Evolutionary conservation across 2,113 vertebrate genomes (phyloP).

Genomic region (Clarias gariepinus): DNA sequence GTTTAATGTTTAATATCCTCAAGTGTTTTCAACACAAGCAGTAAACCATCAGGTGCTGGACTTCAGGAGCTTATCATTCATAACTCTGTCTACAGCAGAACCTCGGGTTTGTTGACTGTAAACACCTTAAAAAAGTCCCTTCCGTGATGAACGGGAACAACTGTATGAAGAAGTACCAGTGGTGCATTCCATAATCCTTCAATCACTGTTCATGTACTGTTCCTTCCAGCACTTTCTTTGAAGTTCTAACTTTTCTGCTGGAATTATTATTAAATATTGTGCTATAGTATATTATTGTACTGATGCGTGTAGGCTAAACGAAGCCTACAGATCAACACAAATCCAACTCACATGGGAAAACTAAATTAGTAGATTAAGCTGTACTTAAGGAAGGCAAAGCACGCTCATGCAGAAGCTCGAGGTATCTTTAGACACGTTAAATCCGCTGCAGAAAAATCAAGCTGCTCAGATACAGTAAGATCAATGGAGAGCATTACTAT

Average conservation of each 20-base stretch:
- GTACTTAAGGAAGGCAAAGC: slow-evolving; percentile 63
- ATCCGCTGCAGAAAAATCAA: not conserved
- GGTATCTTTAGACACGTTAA: slow-evolving; percentile 39
- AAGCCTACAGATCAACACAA: slow-evolving; percentile 7
- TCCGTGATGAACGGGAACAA: slow-evolving; percentile 40
- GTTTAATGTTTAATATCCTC: not conserved
- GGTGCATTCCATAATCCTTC: not conserved
- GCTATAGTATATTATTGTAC: not conserved
- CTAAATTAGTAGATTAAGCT: slow-evolving; percentile 67
- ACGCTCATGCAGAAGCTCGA: slow-evolving; percentile 41
- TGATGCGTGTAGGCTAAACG: not conserved
- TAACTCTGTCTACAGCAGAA: slow-evolving; percentile 24
- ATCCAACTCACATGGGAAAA: slow-evolving; percentile 47
- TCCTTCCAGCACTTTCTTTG: too few species aligned
- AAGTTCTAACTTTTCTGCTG: too few species aligned
- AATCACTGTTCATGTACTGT: not conserved
- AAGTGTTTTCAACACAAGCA: slow-evolving; percentile 22
- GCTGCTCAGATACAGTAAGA: slow-evolving; percentile 35
- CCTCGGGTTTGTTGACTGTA: slow-evolving; percentile 36
- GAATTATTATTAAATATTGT: too few species aligned
- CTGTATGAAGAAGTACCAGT: slow-evolving; percentile 10
- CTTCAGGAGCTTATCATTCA: slow-evolving; percentile 16
- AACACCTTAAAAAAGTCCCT: slow-evolving; percentile 10
- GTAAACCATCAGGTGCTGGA: slow-evolving; percentile 29
- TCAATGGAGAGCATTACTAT: not conserved